Percentiles rank a stretch among this genome's conserved stretches.
Evolutionary conservation across 2,113 vertebrate genomes (phyloP).

Genomic region (Colius striatus): DNA sequence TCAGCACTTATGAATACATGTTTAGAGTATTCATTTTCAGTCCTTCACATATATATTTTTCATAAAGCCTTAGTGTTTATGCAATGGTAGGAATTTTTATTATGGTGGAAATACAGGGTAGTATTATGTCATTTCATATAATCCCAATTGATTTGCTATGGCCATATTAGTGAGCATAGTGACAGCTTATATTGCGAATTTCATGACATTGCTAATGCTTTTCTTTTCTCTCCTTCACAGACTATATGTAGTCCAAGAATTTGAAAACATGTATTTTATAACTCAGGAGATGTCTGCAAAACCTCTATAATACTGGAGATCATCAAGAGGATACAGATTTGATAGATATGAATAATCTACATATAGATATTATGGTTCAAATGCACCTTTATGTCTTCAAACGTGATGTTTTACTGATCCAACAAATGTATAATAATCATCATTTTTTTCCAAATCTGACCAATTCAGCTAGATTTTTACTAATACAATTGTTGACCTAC

Average conservation of each 20-base stretch:
- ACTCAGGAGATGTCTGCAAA: neutral
- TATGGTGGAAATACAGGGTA: neutral
- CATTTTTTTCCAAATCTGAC: neutral
- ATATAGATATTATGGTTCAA: neutral
- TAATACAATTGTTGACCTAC: accelerated
- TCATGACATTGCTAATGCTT: neutral
- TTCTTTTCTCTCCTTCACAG: neutral
- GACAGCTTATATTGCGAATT: neutral
- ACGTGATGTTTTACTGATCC: neutral
- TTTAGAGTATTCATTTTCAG: neutral
- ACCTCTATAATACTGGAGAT: neutral
- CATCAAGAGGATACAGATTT: neutral
- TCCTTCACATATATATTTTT: neutral
- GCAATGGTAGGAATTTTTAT: neutral
- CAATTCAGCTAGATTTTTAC: neutral
- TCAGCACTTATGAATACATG: neutral
- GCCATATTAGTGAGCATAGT: neutral
- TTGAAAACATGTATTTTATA: neutral
- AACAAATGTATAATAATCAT: neutral
- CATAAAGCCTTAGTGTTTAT: neutral
- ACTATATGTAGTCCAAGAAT: neutral
- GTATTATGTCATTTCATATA: neutral
- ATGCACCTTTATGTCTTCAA: neutral
- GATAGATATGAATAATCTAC: neutral
- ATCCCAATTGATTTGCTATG: neutral